Evolutionary conservation across 2,888 invertebrate species (phyloP), one percentile per base, ranked within the genome.

Genomic region (Drosophila macrospina): DNA sequence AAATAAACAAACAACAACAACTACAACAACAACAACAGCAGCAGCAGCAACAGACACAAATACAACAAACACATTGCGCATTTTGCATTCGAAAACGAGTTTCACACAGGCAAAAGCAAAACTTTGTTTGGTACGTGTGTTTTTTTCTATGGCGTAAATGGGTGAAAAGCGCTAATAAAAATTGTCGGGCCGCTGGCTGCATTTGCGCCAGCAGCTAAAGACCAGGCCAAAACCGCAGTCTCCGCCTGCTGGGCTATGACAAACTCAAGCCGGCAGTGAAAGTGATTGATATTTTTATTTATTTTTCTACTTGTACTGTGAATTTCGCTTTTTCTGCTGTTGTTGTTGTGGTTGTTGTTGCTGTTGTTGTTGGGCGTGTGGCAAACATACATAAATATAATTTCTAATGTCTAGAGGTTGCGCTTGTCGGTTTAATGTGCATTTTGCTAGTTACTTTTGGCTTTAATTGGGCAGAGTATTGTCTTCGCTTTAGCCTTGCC

Each of bases 261-360:
- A 81, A 85, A 70, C 84, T 56, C 50, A 39, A 48, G 69, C 69
- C 63, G 73, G 62, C 69, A 85, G 84, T 85, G 84, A 85, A 85
- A 85, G 84, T 85, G 86, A 85, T 85, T 83, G 79, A 83, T 78
- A 80, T 83, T 77, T 72, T 56, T 70, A 44, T 56, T 39, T 36
- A 32, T 26, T 34, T 47, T 54, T 47, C 30, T 55, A 36, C 34
- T 24, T 56, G 63, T 70, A 70, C 60, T 79, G 37, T 4, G 69
- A 65, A 61, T 81, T 82, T 82, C 76, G 84, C 77, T 78, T 83
- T 81, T 70, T n/a, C n/a, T n/a, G n/a, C n/a, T n/a, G n/a, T n/a
- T n/a, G n/a, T n/a, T n/a, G n/a, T n/a, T n/a, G n/a, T n/a, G n/a
- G n/a, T n/a, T n/a, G n/a, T n/a, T n/a, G n/a, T n/a, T n/a, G n/a